Conservation (phyloP, 2,113 vertebrate genomes). For the Chaetorhynchus papuensis region DNA sequence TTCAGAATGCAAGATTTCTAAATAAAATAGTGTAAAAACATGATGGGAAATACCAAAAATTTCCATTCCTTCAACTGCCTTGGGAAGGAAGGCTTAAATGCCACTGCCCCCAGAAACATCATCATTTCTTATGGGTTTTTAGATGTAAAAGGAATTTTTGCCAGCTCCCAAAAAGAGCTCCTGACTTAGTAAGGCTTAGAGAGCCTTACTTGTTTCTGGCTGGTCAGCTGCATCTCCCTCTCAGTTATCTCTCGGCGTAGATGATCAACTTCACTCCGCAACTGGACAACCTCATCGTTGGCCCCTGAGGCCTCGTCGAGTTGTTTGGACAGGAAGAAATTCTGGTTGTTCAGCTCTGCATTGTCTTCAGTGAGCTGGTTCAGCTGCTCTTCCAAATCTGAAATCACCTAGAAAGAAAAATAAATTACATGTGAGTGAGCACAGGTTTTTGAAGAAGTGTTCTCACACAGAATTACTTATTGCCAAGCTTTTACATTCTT, state of each 20-base stretch:
- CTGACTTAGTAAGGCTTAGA: not conserved
- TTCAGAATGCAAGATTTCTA: not conserved
- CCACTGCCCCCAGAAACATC: not conserved
- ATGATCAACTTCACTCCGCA: slow-evolving; percentile 92
- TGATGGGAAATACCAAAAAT: not conserved
- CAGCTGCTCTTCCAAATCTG: slow-evolving; percentile 95
- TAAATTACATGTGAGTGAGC: not conserved
- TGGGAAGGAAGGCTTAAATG: not conserved
- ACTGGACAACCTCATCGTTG: slow-evolving; percentile 86
- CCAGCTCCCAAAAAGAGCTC: not conserved
- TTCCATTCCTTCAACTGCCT: not conserved
- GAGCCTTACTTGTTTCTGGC: slow-evolving; percentile 89
- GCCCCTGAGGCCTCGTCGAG: slow-evolving; percentile 91
- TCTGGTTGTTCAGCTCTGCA: slow-evolving; percentile 94
- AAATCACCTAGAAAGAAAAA: slow-evolving; percentile 84
- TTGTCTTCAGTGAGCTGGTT: slow-evolving; percentile 94
- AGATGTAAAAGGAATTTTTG: not conserved
- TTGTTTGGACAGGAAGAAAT: slow-evolving; percentile 97
- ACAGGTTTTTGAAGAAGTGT: not conserved
- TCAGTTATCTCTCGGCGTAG: slow-evolving; percentile 94
- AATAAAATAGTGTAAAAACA: not conserved
- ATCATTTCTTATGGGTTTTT: not conserved
- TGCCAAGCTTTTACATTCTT: not conserved
- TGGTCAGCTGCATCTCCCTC: slow-evolving; percentile 97
- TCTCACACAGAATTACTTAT: not conserved